Percentiles rank a stretch among this genome's conserved stretches.
These are phyloP conservation scores for Idaea dimidiata DNA, from an alignment of 2,888 invertebrate species.

Conservation along the genomic window DNA sequence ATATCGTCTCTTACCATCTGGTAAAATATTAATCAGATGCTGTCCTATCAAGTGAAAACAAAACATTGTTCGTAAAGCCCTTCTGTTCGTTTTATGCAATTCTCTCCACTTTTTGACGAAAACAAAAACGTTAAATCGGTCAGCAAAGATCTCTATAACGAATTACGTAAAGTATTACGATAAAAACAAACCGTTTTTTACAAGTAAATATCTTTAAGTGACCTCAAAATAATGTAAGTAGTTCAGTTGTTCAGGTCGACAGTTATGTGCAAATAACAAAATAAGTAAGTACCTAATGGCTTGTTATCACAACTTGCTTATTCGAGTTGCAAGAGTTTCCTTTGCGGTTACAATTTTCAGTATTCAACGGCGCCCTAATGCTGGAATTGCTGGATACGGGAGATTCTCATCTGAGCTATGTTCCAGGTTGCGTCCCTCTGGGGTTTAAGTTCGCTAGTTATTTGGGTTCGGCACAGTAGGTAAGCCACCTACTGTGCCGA, in stretches of 20 bases:
- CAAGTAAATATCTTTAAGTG: neutral
- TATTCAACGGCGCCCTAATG: too few relatives aligned
- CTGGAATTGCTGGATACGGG: too few relatives aligned
- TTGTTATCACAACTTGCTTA: neutral
- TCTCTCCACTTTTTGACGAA: neutral
- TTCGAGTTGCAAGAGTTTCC: too few relatives aligned
- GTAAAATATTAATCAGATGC: too few relatives aligned
- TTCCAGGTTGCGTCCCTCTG: too few relatives aligned
- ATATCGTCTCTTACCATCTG: too few relatives aligned
- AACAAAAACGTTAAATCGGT: constrained; percentile 15
- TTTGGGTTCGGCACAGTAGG: too few relatives aligned
- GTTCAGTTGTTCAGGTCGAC: constrained; percentile 11
- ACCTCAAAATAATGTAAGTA: neutral
- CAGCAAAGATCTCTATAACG: constrained; percentile 15
- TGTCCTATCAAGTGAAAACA: neutral
- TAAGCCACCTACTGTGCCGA: too few relatives aligned
- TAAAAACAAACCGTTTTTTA: constrained; percentile 6
- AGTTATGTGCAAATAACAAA: neutral
- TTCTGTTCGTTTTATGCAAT: constrained; percentile 7
- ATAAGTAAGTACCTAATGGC: neutral
- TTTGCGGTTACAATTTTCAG: too few relatives aligned
- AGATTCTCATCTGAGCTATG: too few relatives aligned
- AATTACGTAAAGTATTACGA: constrained; percentile 18
- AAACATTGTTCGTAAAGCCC: constrained; percentile 4
- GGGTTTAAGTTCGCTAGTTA: too few relatives aligned